Evolutionary conservation across 2,113 vertebrate genomes (phyloP).

Genomic region (Rutilus rutilus): DNA sequence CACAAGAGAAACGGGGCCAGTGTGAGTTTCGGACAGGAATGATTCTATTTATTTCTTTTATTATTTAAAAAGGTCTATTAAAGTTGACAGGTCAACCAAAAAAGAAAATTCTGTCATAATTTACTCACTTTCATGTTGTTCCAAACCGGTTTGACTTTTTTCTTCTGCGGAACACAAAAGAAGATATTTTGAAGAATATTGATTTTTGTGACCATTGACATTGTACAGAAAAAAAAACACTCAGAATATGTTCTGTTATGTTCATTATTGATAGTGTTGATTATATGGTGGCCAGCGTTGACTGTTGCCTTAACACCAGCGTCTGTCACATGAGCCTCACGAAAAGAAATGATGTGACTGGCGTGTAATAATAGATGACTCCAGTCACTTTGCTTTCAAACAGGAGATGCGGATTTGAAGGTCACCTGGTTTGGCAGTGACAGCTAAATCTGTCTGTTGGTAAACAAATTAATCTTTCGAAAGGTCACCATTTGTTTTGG

Average conservation of each 20-base stretch:
- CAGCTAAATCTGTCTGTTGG: conserved; percentile 84
- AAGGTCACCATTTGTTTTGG: conserved; percentile 96
- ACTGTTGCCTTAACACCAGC: conserved; percentile 72
- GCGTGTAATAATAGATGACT: conserved; percentile 85
- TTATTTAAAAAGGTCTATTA: not conserved
- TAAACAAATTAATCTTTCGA: conserved; percentile 96
- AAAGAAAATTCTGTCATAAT: not conserved
- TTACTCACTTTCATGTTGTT: not conserved
- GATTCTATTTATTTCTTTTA: not conserved
- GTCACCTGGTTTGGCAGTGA: conserved; percentile 88
- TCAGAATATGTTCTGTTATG: not conserved
- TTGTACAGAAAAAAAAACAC: not conserved
- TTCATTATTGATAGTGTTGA: conserved; percentile 68
- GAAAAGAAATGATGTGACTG: conserved; percentile 80
- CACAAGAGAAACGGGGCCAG: conserved; percentile 66
- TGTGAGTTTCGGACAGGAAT: conserved; percentile 72
- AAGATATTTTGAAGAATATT: not conserved
- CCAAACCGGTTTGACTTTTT: not conserved
- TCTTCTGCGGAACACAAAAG: not conserved
- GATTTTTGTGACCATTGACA: not conserved
- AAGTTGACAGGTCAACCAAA: not conserved
- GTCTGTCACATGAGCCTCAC: conserved; percentile 78
- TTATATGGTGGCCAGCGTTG: conserved; percentile 70
- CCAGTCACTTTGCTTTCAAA: conserved; percentile 81
- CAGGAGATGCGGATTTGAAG: conserved; percentile 83